Percentiles rank a stretch among this genome's conserved stretches.
These are phyloP conservation scores for Pteromalus puparum DNA, from an alignment of 1,140 invertebrate genomes.

Conservation along the genomic window DNA sequence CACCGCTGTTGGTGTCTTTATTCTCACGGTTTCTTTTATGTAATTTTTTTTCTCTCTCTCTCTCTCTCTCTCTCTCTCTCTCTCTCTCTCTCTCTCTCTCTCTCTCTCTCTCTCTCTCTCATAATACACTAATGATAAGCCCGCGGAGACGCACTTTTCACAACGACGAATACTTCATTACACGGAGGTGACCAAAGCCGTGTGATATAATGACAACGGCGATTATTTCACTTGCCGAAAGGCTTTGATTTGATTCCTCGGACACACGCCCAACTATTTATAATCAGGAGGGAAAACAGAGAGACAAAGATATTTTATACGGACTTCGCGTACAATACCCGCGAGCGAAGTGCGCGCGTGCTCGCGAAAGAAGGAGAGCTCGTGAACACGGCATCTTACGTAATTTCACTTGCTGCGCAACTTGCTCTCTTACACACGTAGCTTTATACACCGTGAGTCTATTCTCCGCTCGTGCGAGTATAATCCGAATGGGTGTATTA, in stretches of 20 bases:
- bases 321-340: not conserved
- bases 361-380: conserved; percentile 22
- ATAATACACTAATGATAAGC: no score
- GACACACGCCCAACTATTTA: no score
- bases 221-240: not conserved
- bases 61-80: not conserved
- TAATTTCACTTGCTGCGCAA: conserved; percentile 52
- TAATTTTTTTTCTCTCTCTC: not conserved
- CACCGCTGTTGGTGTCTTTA: not conserved
- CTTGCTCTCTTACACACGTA: not conserved
- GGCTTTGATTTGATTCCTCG: not conserved
- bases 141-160: no score
- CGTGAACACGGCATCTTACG: conserved; percentile 32
- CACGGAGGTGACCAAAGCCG: no score
- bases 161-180: no score
- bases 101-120: not conserved
- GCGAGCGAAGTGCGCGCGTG: no score
- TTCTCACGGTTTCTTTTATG: not conserved
- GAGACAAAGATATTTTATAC: no score
- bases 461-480: not conserved
- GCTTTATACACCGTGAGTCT: not conserved
- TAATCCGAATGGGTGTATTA: no score
- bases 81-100: no score
- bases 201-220: no score
- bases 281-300: no score